A percentile compares a stretch with the other conserved stretches of the same genome.
Conservation (phyloP, 1,140 invertebrate species). For the Brachionus manjavacas region DNA sequence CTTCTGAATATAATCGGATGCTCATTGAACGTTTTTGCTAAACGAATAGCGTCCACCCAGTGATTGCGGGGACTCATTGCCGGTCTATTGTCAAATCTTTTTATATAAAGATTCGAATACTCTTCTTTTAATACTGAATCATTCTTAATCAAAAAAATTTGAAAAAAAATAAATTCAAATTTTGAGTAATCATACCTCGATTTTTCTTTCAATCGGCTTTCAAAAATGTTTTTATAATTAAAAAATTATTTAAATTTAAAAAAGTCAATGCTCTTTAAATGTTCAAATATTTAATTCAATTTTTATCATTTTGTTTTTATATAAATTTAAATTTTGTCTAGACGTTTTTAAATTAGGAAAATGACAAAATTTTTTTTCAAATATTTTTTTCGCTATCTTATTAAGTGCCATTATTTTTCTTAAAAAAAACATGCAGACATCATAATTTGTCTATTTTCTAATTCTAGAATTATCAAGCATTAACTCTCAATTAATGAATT, state of each 20-base stretch:
- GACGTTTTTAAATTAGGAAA: no score
- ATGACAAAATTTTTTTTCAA: no score
- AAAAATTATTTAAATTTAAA: neutral
- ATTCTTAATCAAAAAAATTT: neutral
- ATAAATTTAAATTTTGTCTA: no score
- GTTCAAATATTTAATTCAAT: no score
- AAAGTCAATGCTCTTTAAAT: no score
- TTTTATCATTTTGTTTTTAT: no score
- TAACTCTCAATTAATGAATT: neutral
- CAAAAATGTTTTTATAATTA: neutral
- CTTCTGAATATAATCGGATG: conserved; percentile 37
- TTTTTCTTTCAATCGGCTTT: conserved; percentile 37
- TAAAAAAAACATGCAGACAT: neutral
- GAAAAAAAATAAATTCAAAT: neutral
- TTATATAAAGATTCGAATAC: conserved; percentile 31
- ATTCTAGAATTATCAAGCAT: neutral
- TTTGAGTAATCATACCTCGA: neutral
- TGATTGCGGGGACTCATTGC: neutral
- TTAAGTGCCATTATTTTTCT: neutral
- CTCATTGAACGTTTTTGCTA: conserved; percentile 14
- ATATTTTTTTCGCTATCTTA: no score
- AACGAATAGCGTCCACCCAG: conserved; percentile 26
- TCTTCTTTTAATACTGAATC: conserved; percentile 12
- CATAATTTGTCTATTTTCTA: neutral
- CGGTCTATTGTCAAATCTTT: conserved; percentile 36